phyloP scores from a whole-genome alignment of 2,113 vertebrate genomes.

The Plestiodon gilberti region DNA sequence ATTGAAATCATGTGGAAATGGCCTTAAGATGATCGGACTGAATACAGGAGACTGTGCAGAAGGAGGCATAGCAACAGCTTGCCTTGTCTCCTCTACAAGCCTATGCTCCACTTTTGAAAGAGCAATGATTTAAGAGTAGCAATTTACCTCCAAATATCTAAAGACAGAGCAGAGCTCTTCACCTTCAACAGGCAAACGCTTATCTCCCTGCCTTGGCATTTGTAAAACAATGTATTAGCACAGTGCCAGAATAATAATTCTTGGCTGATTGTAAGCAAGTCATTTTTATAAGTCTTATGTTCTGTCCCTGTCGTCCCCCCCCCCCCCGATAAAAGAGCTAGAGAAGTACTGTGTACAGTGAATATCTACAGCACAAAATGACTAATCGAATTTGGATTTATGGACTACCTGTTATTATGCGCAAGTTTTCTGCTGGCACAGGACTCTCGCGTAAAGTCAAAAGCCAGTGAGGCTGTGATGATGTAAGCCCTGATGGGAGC shows the following conservation, averaged over 20 bases:
- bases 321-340: conserved; percentile 6
- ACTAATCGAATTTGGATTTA: conserved; percentile 18
- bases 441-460: background rate
- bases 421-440: background rate
- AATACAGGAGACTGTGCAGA: background rate
- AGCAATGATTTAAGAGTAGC: conserved; percentile 9
- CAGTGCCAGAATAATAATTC: conserved; percentile 34
- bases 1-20: conserved; percentile 39
- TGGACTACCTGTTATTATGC: background rate
- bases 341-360: background rate
- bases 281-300: conserved; percentile 10
- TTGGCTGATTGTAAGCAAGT: conserved; percentile 27
- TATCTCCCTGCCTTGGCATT: conserved; percentile 25
- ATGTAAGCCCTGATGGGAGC: background rate
- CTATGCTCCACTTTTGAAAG: background rate
- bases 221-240: conserved; percentile 6
- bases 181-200: background rate
- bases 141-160: background rate
- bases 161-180: conserved; percentile 26
- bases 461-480: background rate
- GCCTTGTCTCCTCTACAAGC: conserved; percentile 10
- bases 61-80: rapidly evolving
- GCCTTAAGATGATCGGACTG: background rate
- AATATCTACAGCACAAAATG: background rate
- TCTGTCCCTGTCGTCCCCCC: background rate